Conservation (phyloP, 2,113 vertebrate species). For the Xenopus borealis region DNA sequence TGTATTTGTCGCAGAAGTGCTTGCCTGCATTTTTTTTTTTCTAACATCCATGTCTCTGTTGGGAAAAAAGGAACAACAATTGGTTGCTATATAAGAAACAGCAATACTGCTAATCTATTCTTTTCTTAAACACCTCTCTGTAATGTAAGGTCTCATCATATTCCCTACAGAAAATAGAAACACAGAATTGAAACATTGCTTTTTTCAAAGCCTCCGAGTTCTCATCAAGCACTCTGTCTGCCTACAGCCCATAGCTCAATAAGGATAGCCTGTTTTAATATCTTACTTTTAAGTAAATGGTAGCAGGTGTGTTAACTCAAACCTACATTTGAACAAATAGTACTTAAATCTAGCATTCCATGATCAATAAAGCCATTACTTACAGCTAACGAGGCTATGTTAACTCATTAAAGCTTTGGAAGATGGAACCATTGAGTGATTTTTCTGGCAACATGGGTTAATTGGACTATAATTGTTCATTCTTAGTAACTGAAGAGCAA, state of each 20-base stretch:
- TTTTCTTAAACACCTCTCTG: too few relatives aligned
- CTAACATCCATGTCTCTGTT: constrained; percentile 22
- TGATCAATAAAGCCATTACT: constrained; percentile 2
- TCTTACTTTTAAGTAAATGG: neutral
- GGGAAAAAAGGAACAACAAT: constrained; percentile 28
- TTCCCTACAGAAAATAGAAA: too few relatives aligned
- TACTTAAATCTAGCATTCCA: neutral
- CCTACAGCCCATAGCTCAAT: too few relatives aligned
- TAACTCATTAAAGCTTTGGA: neutral
- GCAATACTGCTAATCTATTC: neutral
- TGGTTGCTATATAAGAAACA: constrained; percentile 48
- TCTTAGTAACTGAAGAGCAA: too few relatives aligned
- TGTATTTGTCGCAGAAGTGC: constrained; percentile 31
- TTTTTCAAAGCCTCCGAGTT: too few relatives aligned
- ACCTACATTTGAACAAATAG: neutral
- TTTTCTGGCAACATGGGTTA: too few relatives aligned
- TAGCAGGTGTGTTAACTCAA: neutral
- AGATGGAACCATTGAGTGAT: neutral
- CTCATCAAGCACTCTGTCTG: too few relatives aligned
- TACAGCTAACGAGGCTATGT: neutral
- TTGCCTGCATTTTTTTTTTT: constrained; percentile 44
- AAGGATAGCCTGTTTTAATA: neutral
- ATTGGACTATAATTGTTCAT: too few relatives aligned
- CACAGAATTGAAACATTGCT: too few relatives aligned
- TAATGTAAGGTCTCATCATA: too few relatives aligned